phyloP scores from a whole-genome alignment of 2,797 vertebrate species.

The Lepus townsendii region DNA sequence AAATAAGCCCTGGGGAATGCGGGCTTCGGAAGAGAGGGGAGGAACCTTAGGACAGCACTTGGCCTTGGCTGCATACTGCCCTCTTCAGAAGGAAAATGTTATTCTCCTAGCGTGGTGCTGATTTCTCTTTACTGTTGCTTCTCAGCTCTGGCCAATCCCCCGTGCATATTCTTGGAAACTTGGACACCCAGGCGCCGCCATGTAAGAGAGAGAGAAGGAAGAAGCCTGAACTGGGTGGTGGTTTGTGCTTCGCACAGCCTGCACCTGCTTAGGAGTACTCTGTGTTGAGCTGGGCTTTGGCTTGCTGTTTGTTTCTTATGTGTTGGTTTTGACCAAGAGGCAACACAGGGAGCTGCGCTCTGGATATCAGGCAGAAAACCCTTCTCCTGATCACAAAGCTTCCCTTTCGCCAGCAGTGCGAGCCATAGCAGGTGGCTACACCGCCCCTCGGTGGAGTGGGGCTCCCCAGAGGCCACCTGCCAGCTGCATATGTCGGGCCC shows the following conservation, averaged over 20 bases:
- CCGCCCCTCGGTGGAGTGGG: background rate
- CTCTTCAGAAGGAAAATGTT: constrained; percentile 67
- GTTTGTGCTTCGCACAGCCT: background rate
- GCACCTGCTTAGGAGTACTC: background rate
- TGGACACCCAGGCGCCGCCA: background rate
- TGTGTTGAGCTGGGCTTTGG: background rate
- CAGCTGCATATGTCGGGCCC: no score
- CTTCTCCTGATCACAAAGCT: background rate
- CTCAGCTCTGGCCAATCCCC: background rate
- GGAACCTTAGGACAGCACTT: background rate
- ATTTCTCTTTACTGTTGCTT: no score
- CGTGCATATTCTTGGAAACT: background rate
- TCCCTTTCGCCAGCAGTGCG: background rate
- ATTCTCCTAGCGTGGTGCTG: fast-evolving
- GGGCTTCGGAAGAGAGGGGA: constrained; percentile 16
- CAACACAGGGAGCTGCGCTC: background rate
- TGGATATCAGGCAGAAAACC: background rate
- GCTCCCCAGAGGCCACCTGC: background rate
- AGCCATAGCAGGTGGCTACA: background rate
- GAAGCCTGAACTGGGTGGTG: background rate
- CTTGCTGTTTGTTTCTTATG: background rate
- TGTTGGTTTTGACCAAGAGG: constrained; percentile 31
- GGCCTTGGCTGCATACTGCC: background rate
- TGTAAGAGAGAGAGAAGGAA: background rate
- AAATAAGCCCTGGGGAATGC: constrained; percentile 73